Conservation (phyloP, 2,113 vertebrate genomes). For the Seriola aureovittata region DNA sequence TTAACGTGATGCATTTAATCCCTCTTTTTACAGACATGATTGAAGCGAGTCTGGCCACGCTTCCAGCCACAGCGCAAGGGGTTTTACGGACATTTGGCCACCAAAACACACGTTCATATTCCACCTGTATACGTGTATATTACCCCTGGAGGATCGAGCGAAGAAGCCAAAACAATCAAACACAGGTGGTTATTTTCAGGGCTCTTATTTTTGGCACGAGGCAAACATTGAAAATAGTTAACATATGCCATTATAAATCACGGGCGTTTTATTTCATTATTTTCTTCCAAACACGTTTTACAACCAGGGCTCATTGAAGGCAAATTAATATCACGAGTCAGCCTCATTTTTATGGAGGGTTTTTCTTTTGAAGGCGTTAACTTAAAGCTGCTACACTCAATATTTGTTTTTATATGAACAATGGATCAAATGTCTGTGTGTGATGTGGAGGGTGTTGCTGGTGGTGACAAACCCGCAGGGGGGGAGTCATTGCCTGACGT, state of each 20-base stretch:
- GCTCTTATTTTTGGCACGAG: conserved; percentile 70
- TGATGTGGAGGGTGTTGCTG: background rate
- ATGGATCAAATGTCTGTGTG: background rate
- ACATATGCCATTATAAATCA: conserved; percentile 82
- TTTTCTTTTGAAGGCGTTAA: conserved; percentile 38
- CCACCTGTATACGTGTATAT: conserved; percentile 68
- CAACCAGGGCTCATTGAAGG: conserved; percentile 59
- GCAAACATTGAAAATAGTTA: conserved; percentile 73
- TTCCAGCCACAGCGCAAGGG: conserved; percentile 34
- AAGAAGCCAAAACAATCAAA: conserved; percentile 80
- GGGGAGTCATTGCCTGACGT: background rate
- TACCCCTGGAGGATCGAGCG: conserved; percentile 56
- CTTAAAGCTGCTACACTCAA: background rate
- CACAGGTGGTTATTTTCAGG: conserved; percentile 79
- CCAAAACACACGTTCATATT: conserved; percentile 60
- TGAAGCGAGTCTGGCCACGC: conserved; percentile 57
- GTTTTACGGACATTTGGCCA: conserved; percentile 67
- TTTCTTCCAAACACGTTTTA: conserved; percentile 72
- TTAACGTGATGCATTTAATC: conserved; percentile 58
- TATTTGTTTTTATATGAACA: conserved; percentile 20
- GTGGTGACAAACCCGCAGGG: background rate
- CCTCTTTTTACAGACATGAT: conserved; percentile 62
- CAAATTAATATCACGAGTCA: conserved; percentile 42
- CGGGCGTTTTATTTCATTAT: conserved; percentile 59
- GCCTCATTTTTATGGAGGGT: conserved; percentile 35